phyloP scores from a whole-genome alignment of 2,888 invertebrate genomes.

The Galerucella calmariensis region DNA sequence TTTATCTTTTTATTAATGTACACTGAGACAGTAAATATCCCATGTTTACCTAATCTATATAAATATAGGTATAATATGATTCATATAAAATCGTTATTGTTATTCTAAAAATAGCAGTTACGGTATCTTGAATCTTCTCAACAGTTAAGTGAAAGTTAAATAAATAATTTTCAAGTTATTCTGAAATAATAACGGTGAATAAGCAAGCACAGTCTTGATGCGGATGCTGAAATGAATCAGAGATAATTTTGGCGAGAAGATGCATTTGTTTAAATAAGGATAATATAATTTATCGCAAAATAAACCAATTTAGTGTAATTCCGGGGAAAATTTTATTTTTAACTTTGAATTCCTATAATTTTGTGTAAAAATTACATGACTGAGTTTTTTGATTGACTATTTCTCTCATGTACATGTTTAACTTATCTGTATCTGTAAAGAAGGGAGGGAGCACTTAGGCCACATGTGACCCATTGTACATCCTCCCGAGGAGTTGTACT shows the following conservation, averaged over 20 bases:
- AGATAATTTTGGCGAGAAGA: background rate
- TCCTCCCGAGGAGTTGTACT: no score
- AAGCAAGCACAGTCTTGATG: background rate
- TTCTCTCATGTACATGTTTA: no score
- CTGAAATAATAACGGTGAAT: background rate
- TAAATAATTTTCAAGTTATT: background rate
- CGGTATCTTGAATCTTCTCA: background rate
- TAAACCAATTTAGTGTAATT: background rate
- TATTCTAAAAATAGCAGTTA: background rate
- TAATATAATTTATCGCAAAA: background rate
- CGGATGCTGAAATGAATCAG: background rate
- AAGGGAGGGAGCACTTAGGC: no score
- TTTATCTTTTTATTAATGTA: no score
- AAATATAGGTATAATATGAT: background rate
- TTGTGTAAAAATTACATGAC: no score
- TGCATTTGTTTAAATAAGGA: background rate
- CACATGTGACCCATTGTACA: no score
- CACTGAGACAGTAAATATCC: no score
- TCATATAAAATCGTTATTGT: background rate
- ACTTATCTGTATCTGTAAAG: no score
- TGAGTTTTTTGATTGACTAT: no score
- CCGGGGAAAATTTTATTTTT: no score
- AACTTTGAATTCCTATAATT: no score
- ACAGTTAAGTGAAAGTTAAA: slow-evolving; percentile 1
- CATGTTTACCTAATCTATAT: no score